Base-by-base conservation (phyloP, 2,888 invertebrate genomes). In the Thymelicus acteon region DNA sequence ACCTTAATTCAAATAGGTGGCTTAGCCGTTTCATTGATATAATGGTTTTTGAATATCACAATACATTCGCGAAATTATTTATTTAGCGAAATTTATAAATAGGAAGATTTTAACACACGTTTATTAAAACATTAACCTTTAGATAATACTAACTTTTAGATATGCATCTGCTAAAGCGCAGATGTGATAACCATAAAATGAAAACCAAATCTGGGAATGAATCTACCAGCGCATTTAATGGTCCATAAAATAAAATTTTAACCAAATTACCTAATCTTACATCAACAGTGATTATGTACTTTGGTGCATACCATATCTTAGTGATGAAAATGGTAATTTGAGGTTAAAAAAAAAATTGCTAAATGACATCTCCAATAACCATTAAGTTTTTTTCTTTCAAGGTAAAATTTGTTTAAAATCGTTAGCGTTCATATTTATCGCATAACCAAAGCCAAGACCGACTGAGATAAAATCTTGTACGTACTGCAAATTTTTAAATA, bases 231-330 rank as follows among this genome's bases (percentile, higher is more conserved):
- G 13, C 54, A 65, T 57, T 64, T 65, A 57, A 65, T 31, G n/a
- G 54, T 8, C 54, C 64, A 65, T 65, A 44, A 65, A 65, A 65
- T 65, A 65, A 64, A 54, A 8, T 65, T 65, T 40, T 40, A 54
- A 65, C 64, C 40, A 65, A 65, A 65, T 54, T 52, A 69, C 61
- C 52, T 72, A 71, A 73, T 73, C 73, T 72, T 60, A 52, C 66
- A 73, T 73, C 69, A 60, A 62, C 62, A 61, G 57, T 19, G 24
- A 24, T 60, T 15, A 60, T 15, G 39, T 31, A 60, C 40, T n/a
- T 58, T 40, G 60, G 60, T 58, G 39, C 60, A 60, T 57, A 57
- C 57, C 57, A 13, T n/a, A n/a, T n/a, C n/a, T n/a, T n/a, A 60
- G 60, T 67, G 52, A 52, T 19, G 40, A 67, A 67, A 60, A 49